Evolutionary conservation across 1,140 invertebrate species (phyloP).

Genomic region (Drosophila parabipectinata): DNA sequence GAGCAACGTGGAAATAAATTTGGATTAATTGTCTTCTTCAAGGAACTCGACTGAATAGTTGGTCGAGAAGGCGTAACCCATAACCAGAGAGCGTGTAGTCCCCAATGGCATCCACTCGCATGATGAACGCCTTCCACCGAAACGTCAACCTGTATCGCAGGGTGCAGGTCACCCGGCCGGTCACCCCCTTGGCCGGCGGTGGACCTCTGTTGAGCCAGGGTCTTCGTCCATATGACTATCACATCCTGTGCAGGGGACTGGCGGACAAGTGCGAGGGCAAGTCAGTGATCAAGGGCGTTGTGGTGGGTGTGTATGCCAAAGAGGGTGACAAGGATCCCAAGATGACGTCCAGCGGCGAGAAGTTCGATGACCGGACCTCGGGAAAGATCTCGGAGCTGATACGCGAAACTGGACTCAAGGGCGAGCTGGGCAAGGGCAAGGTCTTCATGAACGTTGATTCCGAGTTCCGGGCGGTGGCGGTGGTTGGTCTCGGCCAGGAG

Average conservation of each 20-base stretch:
- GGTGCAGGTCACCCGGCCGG: neutral
- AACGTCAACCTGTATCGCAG: slow-evolving; percentile 11
- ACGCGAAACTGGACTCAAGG: slow-evolving; percentile 59
- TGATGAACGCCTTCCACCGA: slow-evolving; percentile 18
- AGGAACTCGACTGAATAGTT: neutral
- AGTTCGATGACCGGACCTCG: slow-evolving; percentile 82
- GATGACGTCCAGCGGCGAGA: slow-evolving; percentile 79
- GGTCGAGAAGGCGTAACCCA: slow-evolving; percentile 1
- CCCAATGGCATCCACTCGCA: slow-evolving; percentile 26
- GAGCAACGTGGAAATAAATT: slow-evolving; percentile 6
- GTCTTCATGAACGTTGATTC: slow-evolving; percentile 88
- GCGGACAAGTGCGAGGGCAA: slow-evolving; percentile 8
- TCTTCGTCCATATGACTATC: neutral
- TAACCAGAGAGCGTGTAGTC: slow-evolving; percentile 5
- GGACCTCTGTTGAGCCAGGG: neutral
- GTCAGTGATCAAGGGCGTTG: slow-evolving; percentile 77
- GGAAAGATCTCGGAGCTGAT: slow-evolving; percentile 81
- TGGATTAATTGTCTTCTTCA: neutral
- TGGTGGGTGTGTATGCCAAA: slow-evolving; percentile 80
- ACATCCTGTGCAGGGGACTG: neutral
- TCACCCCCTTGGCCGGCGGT: neutral
- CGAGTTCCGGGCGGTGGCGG: slow-evolving; percentile 87
- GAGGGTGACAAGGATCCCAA: slow-evolving; percentile 71
- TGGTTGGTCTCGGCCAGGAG: slow-evolving; percentile 88
- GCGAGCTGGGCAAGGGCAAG: slow-evolving; percentile 85